Conservation (phyloP, 2,888 invertebrate species). For the Sesia apiformis region DNA sequence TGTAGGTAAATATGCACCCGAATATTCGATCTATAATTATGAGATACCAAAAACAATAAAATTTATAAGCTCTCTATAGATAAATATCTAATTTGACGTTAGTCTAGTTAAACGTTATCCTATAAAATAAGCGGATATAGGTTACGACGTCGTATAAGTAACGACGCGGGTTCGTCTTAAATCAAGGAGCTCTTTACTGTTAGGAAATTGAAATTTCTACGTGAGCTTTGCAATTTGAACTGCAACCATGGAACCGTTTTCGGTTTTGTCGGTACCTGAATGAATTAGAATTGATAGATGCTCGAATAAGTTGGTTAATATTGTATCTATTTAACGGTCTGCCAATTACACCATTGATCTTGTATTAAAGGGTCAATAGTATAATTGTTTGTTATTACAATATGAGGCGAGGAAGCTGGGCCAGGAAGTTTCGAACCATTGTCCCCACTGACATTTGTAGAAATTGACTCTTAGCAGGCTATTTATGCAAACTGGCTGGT, state of each 20-base stretch:
- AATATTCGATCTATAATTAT: too few relatives aligned
- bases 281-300: constrained; percentile 11
- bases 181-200: constrained; percentile 32
- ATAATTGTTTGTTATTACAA: too few relatives aligned
- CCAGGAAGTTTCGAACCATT: too few relatives aligned
- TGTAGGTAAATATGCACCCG: too few relatives aligned
- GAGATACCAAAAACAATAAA: not conserved
- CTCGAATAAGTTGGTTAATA: not conserved
- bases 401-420: too few relatives aligned
- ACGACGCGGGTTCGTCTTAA: constrained; percentile 22
- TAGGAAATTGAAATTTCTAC: constrained; percentile 53
- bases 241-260: constrained; percentile 18
- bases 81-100: constrained; percentile 10
- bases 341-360: too few relatives aligned
- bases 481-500: too few relatives aligned
- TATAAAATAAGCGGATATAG: constrained; percentile 14
- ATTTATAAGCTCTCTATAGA: not conserved
- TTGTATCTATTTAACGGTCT: too few relatives aligned
- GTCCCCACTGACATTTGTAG: too few relatives aligned
- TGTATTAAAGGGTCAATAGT: too few relatives aligned
- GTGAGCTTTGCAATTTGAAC: constrained; percentile 15
- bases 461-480: too few relatives aligned
- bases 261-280: constrained; percentile 15
- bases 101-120: constrained; percentile 16
- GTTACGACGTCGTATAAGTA: constrained; percentile 9